Conservation (phyloP, 2,888 invertebrate genomes). For the Stenchaetothrips biformis region DNA sequence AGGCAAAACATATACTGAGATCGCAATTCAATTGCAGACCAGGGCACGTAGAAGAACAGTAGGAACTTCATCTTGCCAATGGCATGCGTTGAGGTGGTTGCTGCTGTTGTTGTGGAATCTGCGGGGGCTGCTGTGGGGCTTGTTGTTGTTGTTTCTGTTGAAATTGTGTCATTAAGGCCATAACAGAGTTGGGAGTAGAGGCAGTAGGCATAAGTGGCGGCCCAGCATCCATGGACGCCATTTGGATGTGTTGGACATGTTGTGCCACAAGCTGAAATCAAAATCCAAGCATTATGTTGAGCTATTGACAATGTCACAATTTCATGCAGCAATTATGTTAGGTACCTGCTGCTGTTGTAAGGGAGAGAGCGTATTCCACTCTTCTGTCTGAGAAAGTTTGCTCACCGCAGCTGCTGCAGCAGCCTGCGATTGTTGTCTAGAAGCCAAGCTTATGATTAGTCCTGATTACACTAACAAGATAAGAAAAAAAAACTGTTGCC, state of each 20-base stretch:
- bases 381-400: conserved; percentile 46
- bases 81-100: conserved; percentile 25
- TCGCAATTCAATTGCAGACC: too few relatives aligned
- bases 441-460: neutral
- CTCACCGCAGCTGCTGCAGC: conserved; percentile 45
- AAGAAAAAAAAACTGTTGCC: neutral
- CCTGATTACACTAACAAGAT: conserved; percentile 11
- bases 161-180: conserved; percentile 38
- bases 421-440: conserved; percentile 41
- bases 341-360: conserved; percentile 48
- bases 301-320: too few relatives aligned
- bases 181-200: conserved; percentile 31
- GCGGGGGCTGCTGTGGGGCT: conserved; percentile 29
- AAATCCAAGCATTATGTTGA: neutral
- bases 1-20: too few relatives aligned
- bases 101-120: conserved; percentile 42
- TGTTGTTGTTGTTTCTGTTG: conserved; percentile 38
- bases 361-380: conserved; percentile 49
- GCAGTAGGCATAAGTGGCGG: neutral
- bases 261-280: conserved; percentile 49
- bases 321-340: neutral
- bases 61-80: too few relatives aligned
- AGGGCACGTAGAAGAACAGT: too few relatives aligned
- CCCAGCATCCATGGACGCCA: conserved; percentile 34
- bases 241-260: conserved; percentile 47